Conservation (phyloP, 2,113 vertebrate genomes). For the Hippolais icterina region DNA sequence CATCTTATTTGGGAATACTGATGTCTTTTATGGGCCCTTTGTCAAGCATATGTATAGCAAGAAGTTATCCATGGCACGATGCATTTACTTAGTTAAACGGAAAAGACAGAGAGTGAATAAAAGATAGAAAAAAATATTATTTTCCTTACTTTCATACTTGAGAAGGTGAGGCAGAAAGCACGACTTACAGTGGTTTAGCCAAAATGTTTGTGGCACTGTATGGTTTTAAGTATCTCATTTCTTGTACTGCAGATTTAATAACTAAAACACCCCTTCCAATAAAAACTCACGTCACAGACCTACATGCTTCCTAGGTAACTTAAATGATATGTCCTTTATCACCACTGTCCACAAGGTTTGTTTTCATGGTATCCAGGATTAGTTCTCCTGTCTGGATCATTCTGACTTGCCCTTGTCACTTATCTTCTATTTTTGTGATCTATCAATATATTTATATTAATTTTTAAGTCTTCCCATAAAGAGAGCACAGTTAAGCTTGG, state of each 20-base stretch:
- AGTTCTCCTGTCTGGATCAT: not conserved
- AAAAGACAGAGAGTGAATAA: not conserved
- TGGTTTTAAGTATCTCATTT: not conserved
- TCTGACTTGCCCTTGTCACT: not conserved
- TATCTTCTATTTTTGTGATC: not conserved
- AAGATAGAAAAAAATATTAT: not conserved
- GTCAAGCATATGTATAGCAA: not conserved
- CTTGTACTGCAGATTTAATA: not conserved
- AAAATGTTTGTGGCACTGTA: not conserved
- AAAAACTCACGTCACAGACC: not conserved
- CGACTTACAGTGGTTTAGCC: fast-evolving
- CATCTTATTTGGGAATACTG: not conserved
- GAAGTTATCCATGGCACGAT: not conserved
- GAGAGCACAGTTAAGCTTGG: not conserved
- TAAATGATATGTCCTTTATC: not conserved
- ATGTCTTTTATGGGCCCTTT: not conserved
- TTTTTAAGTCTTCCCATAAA: not conserved
- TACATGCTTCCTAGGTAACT: not conserved
- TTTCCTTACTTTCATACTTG: not conserved
- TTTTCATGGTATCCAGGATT: not conserved
- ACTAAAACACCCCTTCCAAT: not conserved
- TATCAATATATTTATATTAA: not conserved
- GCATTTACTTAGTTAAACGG: not conserved
- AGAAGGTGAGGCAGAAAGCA: not conserved
- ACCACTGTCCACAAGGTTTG: not conserved